Evolutionary conservation across 1,140 invertebrate species (phyloP).

Genomic region (Forficula auricularia): DNA sequence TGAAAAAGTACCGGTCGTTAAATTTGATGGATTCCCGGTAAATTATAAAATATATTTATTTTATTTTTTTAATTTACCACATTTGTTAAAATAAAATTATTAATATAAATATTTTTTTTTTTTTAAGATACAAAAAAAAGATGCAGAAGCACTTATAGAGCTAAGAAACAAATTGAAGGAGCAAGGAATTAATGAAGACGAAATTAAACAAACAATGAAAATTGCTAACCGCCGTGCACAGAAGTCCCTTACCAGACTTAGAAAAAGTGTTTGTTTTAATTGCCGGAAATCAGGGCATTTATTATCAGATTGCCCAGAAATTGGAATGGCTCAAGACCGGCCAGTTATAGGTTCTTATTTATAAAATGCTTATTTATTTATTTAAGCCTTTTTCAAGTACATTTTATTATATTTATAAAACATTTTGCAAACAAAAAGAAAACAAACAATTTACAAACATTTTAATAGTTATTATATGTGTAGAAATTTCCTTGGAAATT

Average conservation of each 20-base stretch:
- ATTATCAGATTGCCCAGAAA: slow-evolving; percentile 58
- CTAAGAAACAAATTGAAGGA: slow-evolving; percentile 42
- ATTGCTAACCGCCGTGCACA: slow-evolving; percentile 50
- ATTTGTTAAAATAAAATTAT: no score
- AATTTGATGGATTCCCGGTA: slow-evolving; percentile 49
- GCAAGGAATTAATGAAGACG: slow-evolving; percentile 40
- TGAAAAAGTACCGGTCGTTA: slow-evolving; percentile 37
- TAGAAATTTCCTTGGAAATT: no score
- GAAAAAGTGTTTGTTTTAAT: slow-evolving; percentile 59
- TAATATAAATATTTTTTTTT: no score
- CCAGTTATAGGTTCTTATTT: slow-evolving; percentile 25
- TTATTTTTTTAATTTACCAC: no score
- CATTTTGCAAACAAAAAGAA: no score
- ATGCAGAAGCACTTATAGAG: slow-evolving; percentile 42
- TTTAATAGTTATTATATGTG: no score
- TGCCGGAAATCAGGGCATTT: slow-evolving; percentile 61
- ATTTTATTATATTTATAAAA: no score
- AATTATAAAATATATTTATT: slow-evolving; percentile 18
- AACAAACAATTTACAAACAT: no score
- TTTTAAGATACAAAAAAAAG: slow-evolving; percentile 30
- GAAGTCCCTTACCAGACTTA: slow-evolving; percentile 44
- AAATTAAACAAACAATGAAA: slow-evolving; percentile 38
- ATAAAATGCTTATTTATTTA: no score
- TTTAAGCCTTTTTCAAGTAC: no score
- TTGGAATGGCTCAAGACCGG: slow-evolving; percentile 24